Evolutionary conservation across 2,888 invertebrate genomes (phyloP), one percentile per base, ranked within the genome.

Genomic region (Ctenicera cuprea): DNA sequence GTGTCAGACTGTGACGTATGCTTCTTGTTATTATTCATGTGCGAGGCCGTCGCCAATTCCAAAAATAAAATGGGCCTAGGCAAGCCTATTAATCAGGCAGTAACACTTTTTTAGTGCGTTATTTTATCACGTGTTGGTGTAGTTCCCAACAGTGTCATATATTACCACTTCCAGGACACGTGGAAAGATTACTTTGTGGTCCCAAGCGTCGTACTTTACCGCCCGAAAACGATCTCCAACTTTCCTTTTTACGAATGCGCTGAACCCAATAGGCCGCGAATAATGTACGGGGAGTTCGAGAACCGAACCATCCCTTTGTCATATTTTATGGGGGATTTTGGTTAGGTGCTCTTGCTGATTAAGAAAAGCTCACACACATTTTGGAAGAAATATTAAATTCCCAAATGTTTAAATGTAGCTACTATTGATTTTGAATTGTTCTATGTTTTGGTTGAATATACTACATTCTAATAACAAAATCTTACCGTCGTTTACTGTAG

Each of bases 131-230:
- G 76, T 78, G 75, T 76, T 75, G 57, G 71, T 70, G 76, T 72
- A 79, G 82, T 80, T 82, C 82, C 83, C 82, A 71, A 69, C 76
- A 71, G 81, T 75, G 76, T 80, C 81, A 81, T 82, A 83, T 78
- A 79, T 83, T 82, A 82, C 80, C 80, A 79, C 81, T 81, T 79
- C 74, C 80, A 71, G 77, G 80, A 80, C 80, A 80, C 79, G 78
- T 79, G 78, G 77, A 80, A 79, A 82, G 82, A 83, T 83, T 83
- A 82, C 82, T 80, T 80, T 79, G 77, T 70, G 73, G 79, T 73
- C 75, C 78, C 79, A 79, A 77, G 80, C 78, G 75, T 77, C 80
- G 80, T 82, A 81, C 78, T 84, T 82, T 83, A 83, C 82, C 81
- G 81, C 69, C 78, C 79, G 82, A 82, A 83, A 83, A 83, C 82